Evolutionary conservation across 2,888 invertebrate genomes (phyloP), one percentile per base, ranked within the genome.

Genomic region (Chaitophorus viminalis): DNA sequence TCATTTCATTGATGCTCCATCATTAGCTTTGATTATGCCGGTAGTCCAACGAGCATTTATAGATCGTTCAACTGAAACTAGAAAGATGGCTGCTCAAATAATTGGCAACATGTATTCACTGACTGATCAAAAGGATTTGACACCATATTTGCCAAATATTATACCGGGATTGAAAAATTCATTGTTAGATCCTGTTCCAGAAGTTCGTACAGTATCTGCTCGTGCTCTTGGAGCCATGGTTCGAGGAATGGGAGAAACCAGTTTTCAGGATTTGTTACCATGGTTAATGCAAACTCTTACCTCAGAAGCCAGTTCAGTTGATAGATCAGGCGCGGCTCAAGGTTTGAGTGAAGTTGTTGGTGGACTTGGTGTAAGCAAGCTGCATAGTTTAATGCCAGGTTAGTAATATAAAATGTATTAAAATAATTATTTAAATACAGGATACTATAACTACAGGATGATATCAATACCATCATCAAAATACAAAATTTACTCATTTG

Each of bases 21-120:
- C 99, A 0, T 93, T 99, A 36, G 99, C 99, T 89, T 93, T 99
- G 84, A 99, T 99, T 91, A 99, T 99, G 99, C 99, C 99, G 0
- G 99, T 99, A 6, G 98, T 99, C 52, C 97, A 99, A 92, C 93
- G 99, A 90, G 99, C 99, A 18, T 99, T 99, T 92, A 96, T 98
- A 92, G 99, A 99, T 92, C 94, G 99, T 89, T 97, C 98, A 82
- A 99, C 99, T 0, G 99, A 99, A 93, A 99, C 98, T 0, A 94
- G 99, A 90, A 98, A 99, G 93, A 99, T 99, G 98, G 98, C 99
- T 1, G 98, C 99, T 5, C 99, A 99, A 93, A 99, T 99, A 91
- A 99, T 99, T 90, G 99, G 99, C 88, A 99, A 99, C 92, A 99
- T 99, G 98, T 99, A 99, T 92, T 98, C 98, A 1, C 93, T 99